Base-by-base conservation (phyloP, 2,888 invertebrate genomes). In the Calliscelio sp. region DNA sequence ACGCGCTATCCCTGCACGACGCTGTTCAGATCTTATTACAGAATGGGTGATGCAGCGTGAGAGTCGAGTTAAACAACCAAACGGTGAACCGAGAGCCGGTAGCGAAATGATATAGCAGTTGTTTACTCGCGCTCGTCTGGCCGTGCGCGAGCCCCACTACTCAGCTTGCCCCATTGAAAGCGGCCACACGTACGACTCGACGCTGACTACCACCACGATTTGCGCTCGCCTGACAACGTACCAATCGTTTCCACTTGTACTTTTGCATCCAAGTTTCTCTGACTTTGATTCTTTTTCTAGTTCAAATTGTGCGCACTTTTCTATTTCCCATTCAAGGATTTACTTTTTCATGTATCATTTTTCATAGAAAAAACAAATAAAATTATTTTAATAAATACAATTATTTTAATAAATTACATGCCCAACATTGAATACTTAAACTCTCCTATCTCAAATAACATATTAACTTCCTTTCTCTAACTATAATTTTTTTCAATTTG, bases 41-140 rank as follows among this genome's bases (percentile, higher is more conserved):
- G 93, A 93, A 93, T 93, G 90, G 92, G 92, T 93, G 93, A 92
- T 92, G 93, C 91, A 90, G 91, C 91, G 90, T 90, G 90, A 92
- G 91, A 92, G 91, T 90, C 86, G 90, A 87, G 93, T 92, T 92
- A 92, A 91, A 90, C 89, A 91, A 92, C 91, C 92, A 89, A 87
- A 88, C 88, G 87, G 90, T 87, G 89, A 88, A 89, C 89, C 87
- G 88, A 89, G 89, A 86, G 86, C 86, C 88, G 87, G 89, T 90
- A 91, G 91, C 90, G 90, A 91, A 91, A 91, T 90, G 89, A 90
- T 90, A 89, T 90, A 89, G 90, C 90, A 90, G 89, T 89, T 88
- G 89, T 85, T 88, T 90, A 89, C 87, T 84, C 87, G 87, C 84
- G 82, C 85, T 83, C 84, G 85, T 78, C 86, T 87, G 86, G 86